Percentiles rank a stretch among this genome's conserved stretches.
Conservation (phyloP, 2,888 invertebrate species). For the Oxytorus armatus region DNA sequence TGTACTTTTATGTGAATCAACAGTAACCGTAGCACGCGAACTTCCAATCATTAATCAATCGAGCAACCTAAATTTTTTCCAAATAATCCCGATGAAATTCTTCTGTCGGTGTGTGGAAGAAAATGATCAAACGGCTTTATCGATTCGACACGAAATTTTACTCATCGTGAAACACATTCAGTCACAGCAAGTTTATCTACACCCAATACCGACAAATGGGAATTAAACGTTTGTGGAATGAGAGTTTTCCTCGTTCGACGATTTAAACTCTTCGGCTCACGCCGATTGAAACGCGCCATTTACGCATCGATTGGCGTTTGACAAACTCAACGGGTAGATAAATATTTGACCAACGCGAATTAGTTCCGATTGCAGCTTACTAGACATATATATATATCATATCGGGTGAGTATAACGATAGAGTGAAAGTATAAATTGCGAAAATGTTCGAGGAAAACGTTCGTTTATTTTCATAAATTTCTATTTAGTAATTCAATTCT, state of each 20-base stretch:
- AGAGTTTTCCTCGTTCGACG: not conserved
- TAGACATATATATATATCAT: not conserved
- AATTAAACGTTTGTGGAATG: not conserved
- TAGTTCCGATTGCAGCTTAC: conserved; percentile 42
- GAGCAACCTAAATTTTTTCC: no score
- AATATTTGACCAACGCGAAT: conserved; percentile 29
- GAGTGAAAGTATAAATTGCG: not conserved
- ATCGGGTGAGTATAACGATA: not conserved
- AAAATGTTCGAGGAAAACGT: no score
- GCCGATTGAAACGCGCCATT: not conserved
- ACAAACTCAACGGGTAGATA: conserved; percentile 19
- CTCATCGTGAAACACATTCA: no score
- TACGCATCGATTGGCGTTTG: conserved; percentile 36
- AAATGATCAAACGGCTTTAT: no score
- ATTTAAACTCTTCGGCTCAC: not conserved
- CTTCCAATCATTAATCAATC: no score
- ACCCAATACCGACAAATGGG: not conserved
- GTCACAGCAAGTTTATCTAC: no score
- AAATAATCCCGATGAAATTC: no score
- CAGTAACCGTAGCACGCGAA: no score
- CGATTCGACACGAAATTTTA: no score
- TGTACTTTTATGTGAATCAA: no score
- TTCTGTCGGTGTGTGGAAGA: no score
- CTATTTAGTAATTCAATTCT: not conserved
- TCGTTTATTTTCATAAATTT: not conserved